These are phyloP conservation scores for Sapayoa aenigma DNA, from an alignment of 2,113 vertebrate genomes.

Conservation along the genomic window DNA sequence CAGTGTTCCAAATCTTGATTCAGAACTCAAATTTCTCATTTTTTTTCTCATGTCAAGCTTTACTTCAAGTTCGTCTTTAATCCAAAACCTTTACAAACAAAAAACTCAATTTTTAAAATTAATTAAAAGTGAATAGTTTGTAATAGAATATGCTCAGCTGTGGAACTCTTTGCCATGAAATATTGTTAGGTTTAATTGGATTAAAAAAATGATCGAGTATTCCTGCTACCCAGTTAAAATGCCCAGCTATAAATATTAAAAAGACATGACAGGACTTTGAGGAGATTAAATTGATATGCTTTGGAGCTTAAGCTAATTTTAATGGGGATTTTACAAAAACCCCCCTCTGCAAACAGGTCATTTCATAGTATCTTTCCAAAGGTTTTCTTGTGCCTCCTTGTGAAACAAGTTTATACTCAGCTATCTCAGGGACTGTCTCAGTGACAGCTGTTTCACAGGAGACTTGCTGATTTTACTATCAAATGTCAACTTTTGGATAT, in stretches of 20 bases:
- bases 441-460: not conserved
- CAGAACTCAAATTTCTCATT: not conserved
- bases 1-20: not conserved
- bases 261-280: not conserved
- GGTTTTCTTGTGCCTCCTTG: not conserved
- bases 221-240: not conserved
- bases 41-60: not conserved
- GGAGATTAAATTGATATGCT: conserved; percentile 1
- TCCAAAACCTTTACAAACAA: not conserved
- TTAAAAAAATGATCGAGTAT: not conserved
- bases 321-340: not conserved
- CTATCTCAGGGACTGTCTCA: not conserved
- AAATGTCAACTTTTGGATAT: not conserved
- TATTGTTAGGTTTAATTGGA: conserved; percentile 12
- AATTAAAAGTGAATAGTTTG: not conserved
- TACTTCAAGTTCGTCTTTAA: not conserved
- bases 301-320: not conserved
- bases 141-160: not conserved
- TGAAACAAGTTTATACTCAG: not conserved
- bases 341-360: not conserved
- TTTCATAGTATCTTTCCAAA: not conserved
- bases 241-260: conserved; percentile 6
- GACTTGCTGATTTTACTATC: not conserved
- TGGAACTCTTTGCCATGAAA: not conserved
- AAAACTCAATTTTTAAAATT: not conserved